A percentile compares a stretch with the other conserved stretches of the same genome.
phyloP scores from a whole-genome alignment of 2,888 invertebrate genomes.

The Diarsia rubi region DNA sequence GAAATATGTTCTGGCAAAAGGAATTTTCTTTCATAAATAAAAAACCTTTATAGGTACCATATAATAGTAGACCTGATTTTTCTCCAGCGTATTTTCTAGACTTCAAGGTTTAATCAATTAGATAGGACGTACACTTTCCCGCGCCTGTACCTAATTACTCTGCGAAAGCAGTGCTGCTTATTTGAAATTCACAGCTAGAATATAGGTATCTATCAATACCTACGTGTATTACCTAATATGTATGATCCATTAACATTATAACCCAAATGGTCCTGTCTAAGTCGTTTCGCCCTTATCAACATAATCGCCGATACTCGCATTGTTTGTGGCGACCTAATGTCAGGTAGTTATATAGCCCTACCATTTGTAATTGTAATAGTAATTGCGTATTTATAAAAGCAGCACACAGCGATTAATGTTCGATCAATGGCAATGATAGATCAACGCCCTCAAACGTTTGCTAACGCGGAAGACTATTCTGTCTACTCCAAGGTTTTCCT shows the following conservation, averaged over 20 bases:
- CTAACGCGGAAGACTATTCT: conserved; percentile 78
- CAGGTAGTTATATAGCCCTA: conserved; percentile 42
- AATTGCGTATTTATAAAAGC: conserved; percentile 70
- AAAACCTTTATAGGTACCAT: too few relatives aligned
- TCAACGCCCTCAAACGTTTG: conserved; percentile 82
- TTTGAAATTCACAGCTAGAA: not conserved
- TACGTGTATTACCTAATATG: conserved; percentile 19
- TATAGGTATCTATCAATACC: conserved; percentile 37
- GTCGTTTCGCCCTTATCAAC: conserved; percentile 55
- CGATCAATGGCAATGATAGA: conserved; percentile 74
- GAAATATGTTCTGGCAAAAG: not conserved
- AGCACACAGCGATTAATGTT: conserved; percentile 73
- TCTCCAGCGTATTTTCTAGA: not conserved
- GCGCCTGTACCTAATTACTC: not conserved
- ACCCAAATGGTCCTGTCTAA: conserved; percentile 59
- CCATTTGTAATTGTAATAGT: conserved; percentile 65
- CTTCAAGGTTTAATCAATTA: not conserved
- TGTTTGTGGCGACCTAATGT: conserved; percentile 62
- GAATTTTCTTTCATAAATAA: not conserved
- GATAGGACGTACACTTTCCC: not conserved
- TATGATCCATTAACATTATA: conserved; percentile 42
- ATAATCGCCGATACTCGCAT: conserved; percentile 56
- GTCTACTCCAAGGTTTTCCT: conserved; percentile 89
- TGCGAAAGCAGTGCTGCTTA: not conserved
- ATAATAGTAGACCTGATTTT: not conserved